A percentile compares a stretch with the other conserved stretches of the same genome.
These are phyloP conservation scores for Tromatobia lineatoria DNA, from an alignment of 2,888 invertebrate genomes.

Conservation along the genomic window DNA sequence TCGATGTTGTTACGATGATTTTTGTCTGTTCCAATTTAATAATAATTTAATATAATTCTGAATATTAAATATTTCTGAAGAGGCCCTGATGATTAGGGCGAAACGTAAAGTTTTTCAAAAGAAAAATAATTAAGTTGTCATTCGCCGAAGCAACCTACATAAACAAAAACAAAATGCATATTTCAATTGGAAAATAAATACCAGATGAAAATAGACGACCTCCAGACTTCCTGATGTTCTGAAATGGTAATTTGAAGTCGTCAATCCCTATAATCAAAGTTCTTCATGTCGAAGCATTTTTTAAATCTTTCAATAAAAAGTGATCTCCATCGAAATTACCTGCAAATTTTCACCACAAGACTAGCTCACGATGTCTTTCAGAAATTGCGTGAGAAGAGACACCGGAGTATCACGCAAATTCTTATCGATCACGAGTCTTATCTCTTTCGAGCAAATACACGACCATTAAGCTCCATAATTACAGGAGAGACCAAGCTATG, in stretches of 20 bases:
- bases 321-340: neutral
- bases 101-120: no score
- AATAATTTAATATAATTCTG: no score
- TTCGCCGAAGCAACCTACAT: no score
- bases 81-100: no score
- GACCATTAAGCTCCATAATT: conserved; percentile 1
- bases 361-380: neutral
- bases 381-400: neutral
- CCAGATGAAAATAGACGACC: no score
- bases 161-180: no score
- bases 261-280: neutral
- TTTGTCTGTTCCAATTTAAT: no score
- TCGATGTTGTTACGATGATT: no score
- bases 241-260: neutral
- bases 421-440: conserved; percentile 38
- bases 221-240: neutral
- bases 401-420: neutral
- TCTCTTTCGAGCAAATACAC: conserved; percentile 35
- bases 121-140: no score
- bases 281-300: neutral
- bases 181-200: no score
- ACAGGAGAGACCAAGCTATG: neutral
- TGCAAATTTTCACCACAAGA: neutral
- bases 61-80: no score
- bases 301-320: neutral